Conservation (phyloP, 2,113 vertebrate species). For the Chloropsis hardwickii region DNA sequence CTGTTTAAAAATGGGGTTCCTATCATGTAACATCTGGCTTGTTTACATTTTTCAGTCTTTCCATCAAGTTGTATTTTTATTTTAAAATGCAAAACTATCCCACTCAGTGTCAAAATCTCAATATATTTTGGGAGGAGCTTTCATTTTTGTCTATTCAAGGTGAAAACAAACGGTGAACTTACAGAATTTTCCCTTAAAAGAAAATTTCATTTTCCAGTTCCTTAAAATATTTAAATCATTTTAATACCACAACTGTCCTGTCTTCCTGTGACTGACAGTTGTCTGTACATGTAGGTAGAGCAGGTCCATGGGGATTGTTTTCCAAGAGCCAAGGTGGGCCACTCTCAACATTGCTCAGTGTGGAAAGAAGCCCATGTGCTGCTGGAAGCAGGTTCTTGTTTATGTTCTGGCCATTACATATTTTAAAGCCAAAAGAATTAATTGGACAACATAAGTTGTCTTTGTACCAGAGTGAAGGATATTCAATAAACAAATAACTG, state of each 20-base stretch:
- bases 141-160: not conserved
- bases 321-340: not conserved
- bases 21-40: not conserved
- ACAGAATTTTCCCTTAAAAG: not conserved
- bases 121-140: not conserved
- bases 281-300: not conserved
- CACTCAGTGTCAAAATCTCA: not conserved
- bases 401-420: not conserved
- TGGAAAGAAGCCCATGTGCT: not conserved
- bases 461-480: not conserved
- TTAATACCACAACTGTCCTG: not conserved
- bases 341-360: fast-evolving
- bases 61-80: not conserved
- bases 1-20: not conserved
- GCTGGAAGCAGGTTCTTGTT: not conserved
- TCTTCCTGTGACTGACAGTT: not conserved
- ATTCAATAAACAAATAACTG: not conserved
- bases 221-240: not conserved
- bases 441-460: not conserved
- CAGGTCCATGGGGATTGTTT: not conserved
- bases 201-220: not conserved
- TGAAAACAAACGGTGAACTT: not conserved
- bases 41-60: not conserved
- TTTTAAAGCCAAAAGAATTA: not conserved
- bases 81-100: not conserved